These are phyloP conservation scores for Leptinotarsa undecemlineata DNA, from an alignment of 1,140 invertebrate genomes.

Conservation along the genomic window DNA sequence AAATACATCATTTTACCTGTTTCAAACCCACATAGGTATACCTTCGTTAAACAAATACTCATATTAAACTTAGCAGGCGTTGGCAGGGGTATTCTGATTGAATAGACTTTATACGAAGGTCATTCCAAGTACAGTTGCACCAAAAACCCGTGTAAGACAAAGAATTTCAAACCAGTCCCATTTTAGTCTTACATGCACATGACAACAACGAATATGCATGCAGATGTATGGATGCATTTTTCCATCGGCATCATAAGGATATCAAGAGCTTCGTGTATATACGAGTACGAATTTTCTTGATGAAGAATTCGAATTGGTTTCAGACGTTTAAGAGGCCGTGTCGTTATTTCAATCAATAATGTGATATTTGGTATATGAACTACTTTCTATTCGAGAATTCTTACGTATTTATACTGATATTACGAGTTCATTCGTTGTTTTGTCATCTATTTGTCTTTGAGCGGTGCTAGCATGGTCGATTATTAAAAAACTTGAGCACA, in stretches of 20 bases:
- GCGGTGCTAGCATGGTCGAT: too few species aligned
- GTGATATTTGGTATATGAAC: not conserved
- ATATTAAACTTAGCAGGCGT: conserved; percentile 11
- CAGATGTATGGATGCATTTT: conserved; percentile 7
- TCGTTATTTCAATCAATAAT: conserved; percentile 2
- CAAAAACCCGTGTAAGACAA: conserved; percentile 21
- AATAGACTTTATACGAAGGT: conserved; percentile 20
- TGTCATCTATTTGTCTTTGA: not conserved
- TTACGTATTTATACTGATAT: not conserved
- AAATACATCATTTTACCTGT: conserved; percentile 13
- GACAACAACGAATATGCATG: conserved; percentile 22
- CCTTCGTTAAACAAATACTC: conserved; percentile 7
- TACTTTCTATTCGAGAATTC: not conserved
- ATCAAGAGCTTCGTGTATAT: too few species aligned
- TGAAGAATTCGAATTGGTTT: not conserved
- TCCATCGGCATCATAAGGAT: not conserved
- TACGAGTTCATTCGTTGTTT: not conserved
- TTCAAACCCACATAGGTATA: conserved; percentile 15
- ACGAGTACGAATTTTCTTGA: not conserved
- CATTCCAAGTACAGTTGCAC: conserved; percentile 20
- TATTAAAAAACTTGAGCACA: too few species aligned
- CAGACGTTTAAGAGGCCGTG: not conserved
- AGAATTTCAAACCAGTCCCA: conserved; percentile 25
- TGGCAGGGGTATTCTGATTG: conserved; percentile 21
- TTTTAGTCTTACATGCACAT: conserved; percentile 24